A percentile compares a stretch with the other conserved stretches of the same genome.
Evolutionary conservation across 2,113 vertebrate genomes (phyloP).

Genomic region (Zosterops borbonicus): DNA sequence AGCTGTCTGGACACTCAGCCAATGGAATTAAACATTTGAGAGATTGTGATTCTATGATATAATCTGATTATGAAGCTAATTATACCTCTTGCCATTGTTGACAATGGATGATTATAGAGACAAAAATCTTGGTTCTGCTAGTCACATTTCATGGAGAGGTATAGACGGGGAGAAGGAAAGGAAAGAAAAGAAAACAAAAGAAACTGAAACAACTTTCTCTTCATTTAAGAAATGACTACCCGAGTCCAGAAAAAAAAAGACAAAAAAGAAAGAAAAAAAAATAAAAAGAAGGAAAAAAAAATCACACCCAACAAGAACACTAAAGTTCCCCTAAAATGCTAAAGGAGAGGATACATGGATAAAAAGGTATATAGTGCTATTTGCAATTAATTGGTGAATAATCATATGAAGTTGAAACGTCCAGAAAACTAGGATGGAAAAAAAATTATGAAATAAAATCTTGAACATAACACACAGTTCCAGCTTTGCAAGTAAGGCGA

Average conservation of each 20-base stretch:
- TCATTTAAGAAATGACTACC: not conserved
- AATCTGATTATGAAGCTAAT: slow-evolving; percentile 48
- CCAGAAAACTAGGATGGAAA: not conserved
- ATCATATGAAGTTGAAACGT: not conserved
- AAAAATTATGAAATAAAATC: not conserved
- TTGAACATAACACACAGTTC: not conserved
- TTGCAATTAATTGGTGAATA: not conserved
- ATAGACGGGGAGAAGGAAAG: not conserved
- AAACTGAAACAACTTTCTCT: not conserved
- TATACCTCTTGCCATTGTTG: slow-evolving; percentile 22
- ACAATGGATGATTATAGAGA: slow-evolving; percentile 11
- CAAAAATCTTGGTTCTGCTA: slow-evolving; percentile 42
- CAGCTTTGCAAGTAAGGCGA: not conserved
- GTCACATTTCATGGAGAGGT: not conserved
- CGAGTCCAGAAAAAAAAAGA: not conserved
- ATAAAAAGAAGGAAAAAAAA: not conserved
- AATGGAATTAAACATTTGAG: slow-evolving; percentile 2
- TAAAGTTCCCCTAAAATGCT: not conserved
- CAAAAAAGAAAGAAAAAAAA: not conserved
- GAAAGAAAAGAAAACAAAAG: not conserved
- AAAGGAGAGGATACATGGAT: not conserved
- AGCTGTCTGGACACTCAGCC: slow-evolving; percentile 17
- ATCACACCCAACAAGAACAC: not conserved
- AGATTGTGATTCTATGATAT: not conserved
- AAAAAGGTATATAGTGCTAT: not conserved